Conservation (phyloP, 2,888 invertebrate species). For the Parnassius glacialis region DNA sequence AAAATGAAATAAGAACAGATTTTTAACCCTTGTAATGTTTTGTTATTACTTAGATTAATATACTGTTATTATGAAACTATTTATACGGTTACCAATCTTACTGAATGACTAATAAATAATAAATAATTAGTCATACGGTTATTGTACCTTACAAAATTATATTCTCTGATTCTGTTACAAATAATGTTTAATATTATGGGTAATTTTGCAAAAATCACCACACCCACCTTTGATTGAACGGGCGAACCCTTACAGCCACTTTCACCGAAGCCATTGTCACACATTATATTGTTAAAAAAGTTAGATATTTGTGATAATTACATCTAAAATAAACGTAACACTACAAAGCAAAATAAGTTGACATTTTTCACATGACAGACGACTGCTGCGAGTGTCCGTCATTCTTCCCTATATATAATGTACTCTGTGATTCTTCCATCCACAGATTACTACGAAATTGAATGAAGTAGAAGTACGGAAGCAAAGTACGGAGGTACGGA, state of each 20-base stretch:
- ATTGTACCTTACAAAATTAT: conserved; percentile 27
- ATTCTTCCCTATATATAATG: too few species aligned
- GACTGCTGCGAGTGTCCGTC: too few species aligned
- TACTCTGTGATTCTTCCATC: too few species aligned
- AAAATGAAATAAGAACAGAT: conserved; percentile 37
- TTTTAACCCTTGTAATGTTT: conserved; percentile 12
- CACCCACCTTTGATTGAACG: conserved; percentile 91
- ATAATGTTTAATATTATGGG: conserved; percentile 33
- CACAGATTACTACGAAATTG: too few species aligned
- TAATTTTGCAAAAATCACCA: conserved; percentile 34
- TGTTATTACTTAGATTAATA: too few species aligned
- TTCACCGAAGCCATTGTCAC: conserved; percentile 93
- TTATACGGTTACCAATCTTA: too few species aligned
- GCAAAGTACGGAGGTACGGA: too few species aligned
- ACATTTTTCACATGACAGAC: conserved; percentile 46
- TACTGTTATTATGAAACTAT: too few species aligned
- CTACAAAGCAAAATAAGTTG: conserved; percentile 58
- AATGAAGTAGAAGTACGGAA: too few species aligned
- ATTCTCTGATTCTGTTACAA: conserved; percentile 20
- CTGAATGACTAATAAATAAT: too few species aligned
- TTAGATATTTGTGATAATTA: conserved; percentile 54
- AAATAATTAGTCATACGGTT: not conserved
- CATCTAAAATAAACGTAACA: conserved; percentile 64
- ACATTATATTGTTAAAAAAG: conserved; percentile 72
- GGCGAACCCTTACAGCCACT: conserved; percentile 94